Percentiles rank a stretch among this genome's conserved stretches.
These are phyloP conservation scores for Tachystola acroxantha DNA, from an alignment of 2,888 invertebrate genomes.

Conservation along the genomic window DNA sequence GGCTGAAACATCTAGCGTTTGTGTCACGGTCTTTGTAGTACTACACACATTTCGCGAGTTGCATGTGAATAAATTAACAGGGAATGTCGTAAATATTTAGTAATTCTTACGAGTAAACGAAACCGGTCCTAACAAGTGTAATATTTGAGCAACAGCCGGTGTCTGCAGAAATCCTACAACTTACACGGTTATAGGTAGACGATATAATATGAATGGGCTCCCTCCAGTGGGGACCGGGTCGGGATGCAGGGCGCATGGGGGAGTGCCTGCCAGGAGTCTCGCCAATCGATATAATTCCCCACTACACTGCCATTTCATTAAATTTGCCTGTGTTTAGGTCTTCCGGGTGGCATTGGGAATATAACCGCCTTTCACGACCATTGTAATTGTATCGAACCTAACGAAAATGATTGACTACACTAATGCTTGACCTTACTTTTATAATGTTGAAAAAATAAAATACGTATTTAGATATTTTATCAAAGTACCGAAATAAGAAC, in stretches of 20 bases:
- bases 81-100: too few relatives aligned
- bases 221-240: slow-evolving; percentile 21
- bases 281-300: slow-evolving; percentile 49
- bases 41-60: neutral
- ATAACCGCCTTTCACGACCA: neutral
- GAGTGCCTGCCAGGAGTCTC: slow-evolving; percentile 47
- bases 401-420: neutral
- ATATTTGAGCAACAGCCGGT: too few relatives aligned
- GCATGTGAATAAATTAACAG: too few relatives aligned
- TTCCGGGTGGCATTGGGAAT: slow-evolving; percentile 5
- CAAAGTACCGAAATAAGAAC: too few relatives aligned
- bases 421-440: neutral
- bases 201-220: slow-evolving; percentile 9
- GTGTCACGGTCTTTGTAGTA: too few relatives aligned
- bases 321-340: slow-evolving; percentile 1
- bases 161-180: too few relatives aligned
- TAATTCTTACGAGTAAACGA: too few relatives aligned
- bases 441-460: neutral
- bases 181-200: too few relatives aligned
- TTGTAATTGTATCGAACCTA: neutral
- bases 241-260: slow-evolving; percentile 53
- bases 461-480: too few relatives aligned
- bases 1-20: slow-evolving; percentile 5
- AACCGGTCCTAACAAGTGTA: too few relatives aligned
- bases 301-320: slow-evolving; percentile 13